Evolutionary conservation across 2,888 invertebrate genomes (phyloP).

Genomic region (Pterobdella sp.): DNA sequence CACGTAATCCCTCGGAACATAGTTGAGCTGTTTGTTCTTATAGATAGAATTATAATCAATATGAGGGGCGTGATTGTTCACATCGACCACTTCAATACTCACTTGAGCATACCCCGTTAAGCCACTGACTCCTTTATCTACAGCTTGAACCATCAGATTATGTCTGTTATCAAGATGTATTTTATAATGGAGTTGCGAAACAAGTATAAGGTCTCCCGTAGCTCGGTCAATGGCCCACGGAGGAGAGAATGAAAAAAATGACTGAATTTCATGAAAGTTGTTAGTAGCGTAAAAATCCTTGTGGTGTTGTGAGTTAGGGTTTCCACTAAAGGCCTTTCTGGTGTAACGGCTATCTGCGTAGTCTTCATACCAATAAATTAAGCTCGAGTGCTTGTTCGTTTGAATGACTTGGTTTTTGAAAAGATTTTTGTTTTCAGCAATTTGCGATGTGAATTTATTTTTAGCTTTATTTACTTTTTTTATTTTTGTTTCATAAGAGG

Average conservation of each 20-base stretch:
- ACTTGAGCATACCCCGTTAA: slow-evolving; percentile 1
- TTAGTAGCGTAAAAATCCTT: too few relatives aligned
- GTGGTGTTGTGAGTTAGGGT: background rate
- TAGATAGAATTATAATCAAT: background rate
- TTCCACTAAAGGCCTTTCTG: background rate
- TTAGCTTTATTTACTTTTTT: background rate
- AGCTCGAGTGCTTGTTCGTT: background rate
- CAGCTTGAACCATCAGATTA: background rate
- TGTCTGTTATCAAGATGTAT: background rate
- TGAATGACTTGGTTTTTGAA: background rate
- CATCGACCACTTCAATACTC: background rate
- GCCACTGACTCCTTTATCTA: background rate
- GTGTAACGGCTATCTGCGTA: background rate
- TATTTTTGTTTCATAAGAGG: background rate
- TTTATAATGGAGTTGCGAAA: background rate
- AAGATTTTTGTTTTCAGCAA: background rate
- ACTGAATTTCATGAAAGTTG: background rate
- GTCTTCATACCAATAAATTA: background rate
- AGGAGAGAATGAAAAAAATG: background rate
- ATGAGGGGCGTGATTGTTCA: slow-evolving; percentile 9
- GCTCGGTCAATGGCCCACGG: slow-evolving; percentile 5
- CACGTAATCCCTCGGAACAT: background rate
- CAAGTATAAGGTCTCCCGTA: background rate
- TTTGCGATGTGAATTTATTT: too few relatives aligned
- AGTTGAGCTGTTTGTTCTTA: background rate